A percentile compares a stretch with the other conserved stretches of the same genome.
Conservation (phyloP, 2,797 vertebrate genomes). For the Allobates femoralis region DNA sequence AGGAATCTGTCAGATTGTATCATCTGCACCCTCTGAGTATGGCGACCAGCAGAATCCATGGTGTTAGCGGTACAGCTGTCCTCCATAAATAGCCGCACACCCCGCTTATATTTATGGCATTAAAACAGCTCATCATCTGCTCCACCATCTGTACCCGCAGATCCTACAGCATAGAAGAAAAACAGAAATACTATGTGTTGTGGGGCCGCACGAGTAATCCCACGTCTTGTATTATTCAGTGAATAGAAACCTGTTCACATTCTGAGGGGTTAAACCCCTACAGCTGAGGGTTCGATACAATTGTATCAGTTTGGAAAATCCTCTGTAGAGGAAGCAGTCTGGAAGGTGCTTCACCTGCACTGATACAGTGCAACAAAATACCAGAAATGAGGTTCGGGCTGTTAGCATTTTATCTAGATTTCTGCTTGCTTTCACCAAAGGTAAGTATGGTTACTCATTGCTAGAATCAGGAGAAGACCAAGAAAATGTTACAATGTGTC, state of each 20-base stretch:
- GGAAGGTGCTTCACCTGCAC: too few relatives aligned
- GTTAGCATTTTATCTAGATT: neutral
- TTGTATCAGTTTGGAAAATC: too few relatives aligned
- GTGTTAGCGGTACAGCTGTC: slow-evolving; percentile 11
- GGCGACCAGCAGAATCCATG: neutral
- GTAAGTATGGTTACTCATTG: too few relatives aligned
- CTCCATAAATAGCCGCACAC: neutral
- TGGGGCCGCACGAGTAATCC: neutral
- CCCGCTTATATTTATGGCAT: neutral
- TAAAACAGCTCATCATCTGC: slow-evolving; percentile 20
- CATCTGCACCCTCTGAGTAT: neutral
- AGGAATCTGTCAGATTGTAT: too few relatives aligned
- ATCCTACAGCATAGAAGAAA: neutral
- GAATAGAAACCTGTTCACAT: too few relatives aligned
- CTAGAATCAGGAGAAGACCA: neutral
- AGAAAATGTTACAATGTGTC: neutral
- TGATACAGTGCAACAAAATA: too few relatives aligned
- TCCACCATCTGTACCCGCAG: slow-evolving; percentile 1
- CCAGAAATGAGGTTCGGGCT: neutral
- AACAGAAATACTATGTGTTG: neutral
- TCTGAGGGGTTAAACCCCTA: too few relatives aligned
- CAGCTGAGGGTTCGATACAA: too few relatives aligned
- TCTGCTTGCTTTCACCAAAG: neutral
- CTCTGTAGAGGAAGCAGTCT: too few relatives aligned
- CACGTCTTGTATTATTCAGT: neutral